These are phyloP conservation scores for Spea hammondii DNA, from an alignment of 2,797 vertebrate species.

Conservation along the genomic window DNA sequence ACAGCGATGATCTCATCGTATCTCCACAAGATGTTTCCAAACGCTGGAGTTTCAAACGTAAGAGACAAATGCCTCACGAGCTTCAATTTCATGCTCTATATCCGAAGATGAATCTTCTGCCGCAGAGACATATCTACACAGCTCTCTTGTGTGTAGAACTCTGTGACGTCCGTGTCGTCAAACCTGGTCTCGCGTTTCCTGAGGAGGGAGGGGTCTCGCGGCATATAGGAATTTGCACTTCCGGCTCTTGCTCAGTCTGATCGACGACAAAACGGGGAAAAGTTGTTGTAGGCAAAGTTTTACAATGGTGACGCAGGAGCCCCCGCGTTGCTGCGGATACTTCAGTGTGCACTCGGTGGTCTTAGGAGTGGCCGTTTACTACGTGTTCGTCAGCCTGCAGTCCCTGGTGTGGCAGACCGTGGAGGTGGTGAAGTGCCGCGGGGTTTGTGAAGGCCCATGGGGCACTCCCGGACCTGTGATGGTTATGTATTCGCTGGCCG, in stretches of 20 bases:
- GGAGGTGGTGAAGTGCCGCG: constrained; percentile 42
- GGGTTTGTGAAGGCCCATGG: constrained; percentile 31
- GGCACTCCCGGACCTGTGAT: constrained; percentile 33
- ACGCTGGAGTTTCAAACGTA: too few species aligned
- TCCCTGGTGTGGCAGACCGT: constrained; percentile 45
- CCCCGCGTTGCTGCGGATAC: constrained; percentile 43
- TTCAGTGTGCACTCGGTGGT: constrained; percentile 47
- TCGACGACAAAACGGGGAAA: neutral
- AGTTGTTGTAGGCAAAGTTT: neutral
- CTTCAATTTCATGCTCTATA: too few species aligned
- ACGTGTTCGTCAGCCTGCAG: constrained; percentile 47
- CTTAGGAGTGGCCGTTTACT: constrained; percentile 42
- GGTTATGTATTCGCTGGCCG: constrained; percentile 24
- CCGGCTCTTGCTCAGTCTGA: neutral
- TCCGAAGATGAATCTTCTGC: too few species aligned
- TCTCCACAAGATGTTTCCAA: too few species aligned
- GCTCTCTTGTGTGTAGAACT: neutral
- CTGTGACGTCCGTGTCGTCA: neutral
- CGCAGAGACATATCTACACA: too few species aligned
- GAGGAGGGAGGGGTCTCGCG: neutral
- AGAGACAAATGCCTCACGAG: too few species aligned
- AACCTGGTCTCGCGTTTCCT: too few species aligned
- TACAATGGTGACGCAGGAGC: constrained; percentile 40
- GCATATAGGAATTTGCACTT: constrained; percentile 13
- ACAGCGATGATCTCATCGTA: too few species aligned